phyloP scores from a whole-genome alignment of 2,113 vertebrate genomes.

The Atlantisia rogersi region DNA sequence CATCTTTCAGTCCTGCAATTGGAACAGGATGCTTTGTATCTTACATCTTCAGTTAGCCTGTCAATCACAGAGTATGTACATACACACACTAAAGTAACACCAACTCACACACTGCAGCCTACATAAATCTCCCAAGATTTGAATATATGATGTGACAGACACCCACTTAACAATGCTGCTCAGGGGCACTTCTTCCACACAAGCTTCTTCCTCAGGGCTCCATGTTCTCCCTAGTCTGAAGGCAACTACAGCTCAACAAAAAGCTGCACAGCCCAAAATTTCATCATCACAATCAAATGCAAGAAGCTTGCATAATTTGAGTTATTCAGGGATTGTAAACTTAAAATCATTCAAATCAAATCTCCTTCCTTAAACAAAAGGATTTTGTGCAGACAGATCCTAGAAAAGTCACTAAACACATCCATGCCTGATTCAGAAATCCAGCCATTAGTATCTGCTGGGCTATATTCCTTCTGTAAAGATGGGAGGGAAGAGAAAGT shows the following conservation, averaged over 20 bases:
- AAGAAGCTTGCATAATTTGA: not conserved
- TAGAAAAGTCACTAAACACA: not conserved
- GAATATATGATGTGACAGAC: not conserved
- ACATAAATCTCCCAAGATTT: not conserved
- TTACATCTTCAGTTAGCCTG: not conserved
- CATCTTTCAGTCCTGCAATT: not conserved
- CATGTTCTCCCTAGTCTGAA: not conserved
- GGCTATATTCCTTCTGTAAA: not conserved
- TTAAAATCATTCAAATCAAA: not conserved
- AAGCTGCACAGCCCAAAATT: not conserved
- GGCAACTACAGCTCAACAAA: not conserved
- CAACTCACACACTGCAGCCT: not conserved
- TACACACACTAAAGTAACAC: not conserved
- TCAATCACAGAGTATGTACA: not conserved
- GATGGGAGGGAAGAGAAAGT: no score
- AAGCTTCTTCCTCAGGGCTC: not conserved
- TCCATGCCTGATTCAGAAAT: not conserved
- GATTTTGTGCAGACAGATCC: not conserved
- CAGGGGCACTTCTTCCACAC: not conserved
- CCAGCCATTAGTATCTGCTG: not conserved
- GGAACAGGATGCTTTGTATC: not conserved
- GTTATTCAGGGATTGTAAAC: not conserved
- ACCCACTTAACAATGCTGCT: not conserved
- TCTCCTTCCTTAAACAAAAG: not conserved
- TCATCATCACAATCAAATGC: not conserved